Base-by-base conservation (phyloP, 2,888 invertebrate species). In the Rapana venosa region DNA sequence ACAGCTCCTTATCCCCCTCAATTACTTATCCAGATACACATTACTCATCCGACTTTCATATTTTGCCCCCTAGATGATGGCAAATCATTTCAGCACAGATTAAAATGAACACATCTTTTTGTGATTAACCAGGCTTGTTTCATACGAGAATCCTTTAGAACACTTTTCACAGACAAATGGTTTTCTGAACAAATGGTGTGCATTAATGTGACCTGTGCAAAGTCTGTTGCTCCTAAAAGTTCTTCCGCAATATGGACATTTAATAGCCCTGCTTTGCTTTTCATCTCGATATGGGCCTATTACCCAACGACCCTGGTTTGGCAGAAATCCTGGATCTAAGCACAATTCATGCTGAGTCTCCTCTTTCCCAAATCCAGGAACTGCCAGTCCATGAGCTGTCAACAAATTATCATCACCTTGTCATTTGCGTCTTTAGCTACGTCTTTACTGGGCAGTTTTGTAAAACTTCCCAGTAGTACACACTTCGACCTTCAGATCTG, bases 191-290 rank as follows among this genome's bases (percentile, higher is more conserved):
- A 91, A 77, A 87, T 91, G 91, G 26, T 91, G 87, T 6, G 90
- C 90, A 86, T 91, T 91, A 35, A 90, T 77, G 87, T 91, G 91
- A 83, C 91, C 91, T 74, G 87, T 87, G 87, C 90, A 85, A 35
- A 87, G 61, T 61, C 91, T 85, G 61, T 84, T 88, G 89, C 88
- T 88, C 79, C 88, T 86, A 77, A 91, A 91, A 26, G 84, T 86
- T 91, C 90, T 91, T 36, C 91, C 91, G 90, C 91, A 91, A 30
- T 89, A 91, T 13, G 87, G 89, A 87, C 91, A 91, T 32, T 81
- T 88, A 70, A 84, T 89, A 56, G 66, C 87, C 47, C 47, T 47
- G 36, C n/a, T 81, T n/a, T 32, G 87, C n/a, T 81, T 88, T 56
- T 17, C 26, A 26, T 81, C 61, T 26, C 17, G 47, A n/a, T 15